Evolutionary conservation across 2,113 vertebrate genomes (phyloP).

Genomic region (Desmodus rotundus): DNA sequence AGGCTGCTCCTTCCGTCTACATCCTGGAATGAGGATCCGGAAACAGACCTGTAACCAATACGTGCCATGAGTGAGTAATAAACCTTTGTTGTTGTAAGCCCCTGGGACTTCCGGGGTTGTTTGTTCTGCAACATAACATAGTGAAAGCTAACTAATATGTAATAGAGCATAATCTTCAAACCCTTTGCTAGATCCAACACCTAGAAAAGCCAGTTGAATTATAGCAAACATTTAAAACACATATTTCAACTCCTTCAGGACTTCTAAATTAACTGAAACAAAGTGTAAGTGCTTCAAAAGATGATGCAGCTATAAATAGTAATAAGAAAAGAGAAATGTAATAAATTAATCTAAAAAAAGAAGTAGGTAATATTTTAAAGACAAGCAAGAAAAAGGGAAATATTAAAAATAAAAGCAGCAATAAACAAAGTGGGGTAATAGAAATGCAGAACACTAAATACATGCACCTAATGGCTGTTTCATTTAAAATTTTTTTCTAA

Average conservation of each 20-base stretch:
- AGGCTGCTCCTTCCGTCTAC: background rate
- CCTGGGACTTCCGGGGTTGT: background rate
- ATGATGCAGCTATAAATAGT: background rate
- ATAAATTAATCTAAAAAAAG: background rate
- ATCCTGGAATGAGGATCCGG: background rate
- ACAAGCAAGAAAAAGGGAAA: constrained; percentile 37
- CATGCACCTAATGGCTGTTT: background rate
- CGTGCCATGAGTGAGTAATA: background rate
- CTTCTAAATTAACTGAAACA: background rate
- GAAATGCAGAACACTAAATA: constrained; percentile 37
- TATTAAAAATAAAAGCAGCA: constrained; percentile 53
- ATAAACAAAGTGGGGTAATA: constrained; percentile 23
- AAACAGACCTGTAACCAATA: background rate
- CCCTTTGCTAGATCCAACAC: background rate
- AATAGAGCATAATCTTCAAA: background rate
- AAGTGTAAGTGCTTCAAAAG: background rate
- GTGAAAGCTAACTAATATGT: background rate
- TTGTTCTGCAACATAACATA: background rate
- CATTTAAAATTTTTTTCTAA: constrained; percentile 19
- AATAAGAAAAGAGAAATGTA: background rate
- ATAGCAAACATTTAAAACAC: background rate
- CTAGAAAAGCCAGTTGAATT: background rate
- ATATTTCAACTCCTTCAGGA: background rate
- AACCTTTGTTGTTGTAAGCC: background rate
- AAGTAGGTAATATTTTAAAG: constrained; percentile 27